Percentiles rank a stretch among this genome's conserved stretches.
Evolutionary conservation across 2,113 vertebrate species (phyloP).

Genomic region (Euleptes europaea): DNA sequence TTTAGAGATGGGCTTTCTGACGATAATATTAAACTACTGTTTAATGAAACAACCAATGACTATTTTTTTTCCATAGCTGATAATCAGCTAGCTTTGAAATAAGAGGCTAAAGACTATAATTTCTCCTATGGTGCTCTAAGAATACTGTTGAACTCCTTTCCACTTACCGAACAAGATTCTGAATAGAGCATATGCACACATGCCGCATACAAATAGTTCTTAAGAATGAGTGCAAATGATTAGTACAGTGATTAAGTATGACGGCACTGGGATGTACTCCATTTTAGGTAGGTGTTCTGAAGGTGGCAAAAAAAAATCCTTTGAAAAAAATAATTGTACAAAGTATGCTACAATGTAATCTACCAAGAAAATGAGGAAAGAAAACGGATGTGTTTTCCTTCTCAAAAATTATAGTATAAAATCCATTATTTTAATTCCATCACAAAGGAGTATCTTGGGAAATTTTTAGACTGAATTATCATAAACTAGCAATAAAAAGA

Average conservation of each 20-base stretch:
- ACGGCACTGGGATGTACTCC: background rate
- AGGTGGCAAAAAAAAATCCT: background rate
- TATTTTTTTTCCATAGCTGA: background rate
- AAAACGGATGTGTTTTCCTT: background rate
- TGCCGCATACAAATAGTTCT: rapidly evolving
- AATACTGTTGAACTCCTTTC: background rate
- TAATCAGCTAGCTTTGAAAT: background rate
- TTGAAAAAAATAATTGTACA: background rate
- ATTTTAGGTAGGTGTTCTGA: background rate
- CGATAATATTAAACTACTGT: background rate
- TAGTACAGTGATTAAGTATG: background rate
- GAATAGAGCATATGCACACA: background rate
- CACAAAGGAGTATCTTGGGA: background rate
- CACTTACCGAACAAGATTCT: background rate
- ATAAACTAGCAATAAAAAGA: background rate
- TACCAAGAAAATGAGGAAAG: background rate
- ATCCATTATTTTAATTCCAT: background rate
- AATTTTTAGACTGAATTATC: background rate
- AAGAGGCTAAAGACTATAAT: background rate
- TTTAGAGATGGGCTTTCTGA: background rate
- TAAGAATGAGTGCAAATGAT: background rate
- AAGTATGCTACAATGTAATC: background rate
- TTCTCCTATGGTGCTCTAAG: background rate
- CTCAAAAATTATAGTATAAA: background rate
- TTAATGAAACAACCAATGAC: background rate